Conservation (phyloP, 2,888 invertebrate species). For the Trachelus iudaicus region DNA sequence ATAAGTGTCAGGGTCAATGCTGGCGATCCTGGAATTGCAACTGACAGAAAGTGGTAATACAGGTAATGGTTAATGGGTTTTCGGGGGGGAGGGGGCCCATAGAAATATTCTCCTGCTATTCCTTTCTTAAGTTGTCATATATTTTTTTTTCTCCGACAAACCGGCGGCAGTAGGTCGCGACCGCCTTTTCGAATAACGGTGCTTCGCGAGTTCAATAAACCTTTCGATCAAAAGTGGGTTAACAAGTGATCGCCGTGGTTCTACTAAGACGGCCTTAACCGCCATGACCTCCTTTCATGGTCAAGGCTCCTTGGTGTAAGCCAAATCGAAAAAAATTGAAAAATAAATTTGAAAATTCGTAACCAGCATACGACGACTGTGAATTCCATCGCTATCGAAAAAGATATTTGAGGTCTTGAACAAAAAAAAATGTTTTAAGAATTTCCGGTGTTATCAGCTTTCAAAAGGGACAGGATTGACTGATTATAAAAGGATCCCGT, state of each 20-base stretch:
- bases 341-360: background rate
- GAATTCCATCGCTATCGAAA: background rate
- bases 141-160: conserved; percentile 9
- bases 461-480: background rate
- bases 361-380: background rate
- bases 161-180: conserved; percentile 59
- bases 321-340: background rate
- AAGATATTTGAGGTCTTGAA: background rate
- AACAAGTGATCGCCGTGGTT: conserved; percentile 46
- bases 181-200: conserved; percentile 63
- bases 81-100: background rate
- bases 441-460: background rate
- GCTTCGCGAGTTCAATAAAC: conserved; percentile 57
- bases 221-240: conserved; percentile 59
- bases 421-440: background rate
- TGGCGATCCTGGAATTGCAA: background rate
- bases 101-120: background rate
- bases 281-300: conserved; percentile 61
- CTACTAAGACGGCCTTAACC: conserved; percentile 52
- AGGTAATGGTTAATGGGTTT: background rate
- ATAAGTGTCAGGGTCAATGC: background rate
- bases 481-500: background rate
- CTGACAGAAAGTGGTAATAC: background rate
- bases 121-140: background rate
- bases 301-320: conserved; percentile 44